These are phyloP conservation scores for Apomyelois bistriatella DNA, from an alignment of 2,888 invertebrate species.

Conservation along the genomic window DNA sequence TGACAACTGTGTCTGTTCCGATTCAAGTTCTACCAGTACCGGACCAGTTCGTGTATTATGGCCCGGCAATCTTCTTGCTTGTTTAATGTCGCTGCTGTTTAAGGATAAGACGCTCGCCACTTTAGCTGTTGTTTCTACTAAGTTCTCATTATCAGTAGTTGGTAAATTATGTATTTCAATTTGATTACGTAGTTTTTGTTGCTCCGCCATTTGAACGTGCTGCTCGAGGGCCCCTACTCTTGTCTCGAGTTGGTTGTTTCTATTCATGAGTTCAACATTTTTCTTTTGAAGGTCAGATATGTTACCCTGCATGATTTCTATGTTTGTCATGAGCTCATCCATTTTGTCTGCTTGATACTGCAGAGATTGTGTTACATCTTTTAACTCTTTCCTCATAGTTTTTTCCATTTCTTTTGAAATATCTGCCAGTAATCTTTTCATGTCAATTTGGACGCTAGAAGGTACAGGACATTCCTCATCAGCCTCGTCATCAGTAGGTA, in stretches of 20 bases:
- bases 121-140: not conserved
- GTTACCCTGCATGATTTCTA: no score
- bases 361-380: not conserved
- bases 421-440: not conserved
- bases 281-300: no score
- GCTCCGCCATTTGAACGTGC: no score
- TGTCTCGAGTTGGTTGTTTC: no score
- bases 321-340: no score
- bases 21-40: not conserved
- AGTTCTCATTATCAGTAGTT: no score
- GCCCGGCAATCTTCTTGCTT: not conserved
- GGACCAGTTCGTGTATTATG: not conserved
- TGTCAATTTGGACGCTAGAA: not conserved
- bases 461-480: not conserved
- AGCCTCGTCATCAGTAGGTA: not conserved
- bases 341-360: no score
- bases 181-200: no score
- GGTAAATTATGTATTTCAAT: no score
- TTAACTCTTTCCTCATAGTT: not conserved
- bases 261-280: no score
- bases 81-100: not conserved
- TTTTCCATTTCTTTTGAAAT: slow-evolving; percentile 4
- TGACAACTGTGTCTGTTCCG: not conserved
- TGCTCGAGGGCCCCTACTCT: no score
- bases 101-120: slow-evolving; percentile 9